A percentile compares a stretch with the other conserved stretches of the same genome.
phyloP scores from a whole-genome alignment of 2,797 vertebrate genomes.

The Betta splendens region DNA sequence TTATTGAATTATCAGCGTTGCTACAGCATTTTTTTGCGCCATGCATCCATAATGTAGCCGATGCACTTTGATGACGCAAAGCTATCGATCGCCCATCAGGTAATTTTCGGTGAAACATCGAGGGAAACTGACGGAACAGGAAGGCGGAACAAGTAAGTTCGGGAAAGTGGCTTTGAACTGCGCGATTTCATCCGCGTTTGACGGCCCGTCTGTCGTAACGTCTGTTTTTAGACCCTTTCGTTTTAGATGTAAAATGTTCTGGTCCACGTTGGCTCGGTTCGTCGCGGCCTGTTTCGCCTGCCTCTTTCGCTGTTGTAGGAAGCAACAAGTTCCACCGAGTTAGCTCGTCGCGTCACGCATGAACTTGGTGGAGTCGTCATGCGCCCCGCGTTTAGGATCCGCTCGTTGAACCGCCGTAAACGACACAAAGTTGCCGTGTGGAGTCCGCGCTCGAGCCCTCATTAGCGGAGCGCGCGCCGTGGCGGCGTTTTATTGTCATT shows the following conservation, averaged over 20 bases:
- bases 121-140: slow-evolving; percentile 70
- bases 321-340: slow-evolving; percentile 75
- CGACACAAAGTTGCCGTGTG: not conserved
- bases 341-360: slow-evolving; percentile 53
- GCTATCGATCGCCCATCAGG: slow-evolving; percentile 20
- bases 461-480: no score
- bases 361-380: slow-evolving; percentile 68
- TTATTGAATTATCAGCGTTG: slow-evolving; percentile 42
- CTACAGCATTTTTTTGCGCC: slow-evolving; percentile 38
- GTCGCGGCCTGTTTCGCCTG: not conserved
- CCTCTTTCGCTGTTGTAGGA: slow-evolving; percentile 1
- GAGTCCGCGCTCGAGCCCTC: no score
- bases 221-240: not conserved
- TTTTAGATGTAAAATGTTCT: fast-evolving
- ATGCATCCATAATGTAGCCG: slow-evolving; percentile 66
- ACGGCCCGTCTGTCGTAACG: not conserved
- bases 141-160: slow-evolving; percentile 87
- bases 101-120: slow-evolving; percentile 43
- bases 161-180: slow-evolving; percentile 68
- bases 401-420: slow-evolving; percentile 40
- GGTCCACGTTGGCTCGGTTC: fast-evolving
- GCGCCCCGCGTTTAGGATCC: slow-evolving; percentile 63
- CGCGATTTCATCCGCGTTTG: slow-evolving; percentile 54
- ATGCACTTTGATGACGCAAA: slow-evolving; percentile 4
- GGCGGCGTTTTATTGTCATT: slow-evolving; percentile 51